Percentiles rank a stretch among this genome's conserved stretches.
Evolutionary conservation across 2,113 vertebrate genomes (phyloP).

Genomic region (Crotalus tigris): DNA sequence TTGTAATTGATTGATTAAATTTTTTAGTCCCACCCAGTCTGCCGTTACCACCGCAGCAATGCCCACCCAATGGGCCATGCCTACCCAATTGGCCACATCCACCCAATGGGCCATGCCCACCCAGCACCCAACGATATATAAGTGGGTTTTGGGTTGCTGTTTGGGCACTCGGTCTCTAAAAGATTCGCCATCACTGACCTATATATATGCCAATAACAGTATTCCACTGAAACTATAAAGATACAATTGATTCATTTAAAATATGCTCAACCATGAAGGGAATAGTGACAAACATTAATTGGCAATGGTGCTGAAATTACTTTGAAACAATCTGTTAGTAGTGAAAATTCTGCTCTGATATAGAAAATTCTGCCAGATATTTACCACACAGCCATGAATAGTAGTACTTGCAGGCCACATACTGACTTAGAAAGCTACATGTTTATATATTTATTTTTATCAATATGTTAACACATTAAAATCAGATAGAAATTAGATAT

Average conservation of each 20-base stretch:
- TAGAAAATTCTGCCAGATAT: neutral
- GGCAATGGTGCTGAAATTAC: neutral
- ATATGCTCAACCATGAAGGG: neutral
- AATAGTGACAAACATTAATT: neutral
- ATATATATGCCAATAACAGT: neutral
- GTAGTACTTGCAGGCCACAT: neutral
- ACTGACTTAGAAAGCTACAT: neutral
- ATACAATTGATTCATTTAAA: constrained; percentile 2
- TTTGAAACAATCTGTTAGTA: neutral
- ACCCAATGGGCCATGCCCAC: too few relatives aligned
- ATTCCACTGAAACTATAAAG: neutral
- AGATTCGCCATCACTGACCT: neutral
- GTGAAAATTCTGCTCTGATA: neutral
- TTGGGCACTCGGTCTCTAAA: too few relatives aligned
- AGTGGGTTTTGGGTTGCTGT: too few relatives aligned
- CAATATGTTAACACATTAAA: neutral
- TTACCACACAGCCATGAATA: neutral
- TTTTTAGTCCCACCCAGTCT: too few relatives aligned
- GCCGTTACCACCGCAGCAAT: too few relatives aligned
- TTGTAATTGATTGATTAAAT: too few relatives aligned
- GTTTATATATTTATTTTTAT: neutral
- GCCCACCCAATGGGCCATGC: too few relatives aligned
- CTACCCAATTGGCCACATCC: too few relatives aligned
- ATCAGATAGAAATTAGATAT: neutral
- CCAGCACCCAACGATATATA: too few relatives aligned